These are phyloP conservation scores for Agelaius phoeniceus DNA, from an alignment of 2,113 vertebrate genomes.

Conservation along the genomic window DNA sequence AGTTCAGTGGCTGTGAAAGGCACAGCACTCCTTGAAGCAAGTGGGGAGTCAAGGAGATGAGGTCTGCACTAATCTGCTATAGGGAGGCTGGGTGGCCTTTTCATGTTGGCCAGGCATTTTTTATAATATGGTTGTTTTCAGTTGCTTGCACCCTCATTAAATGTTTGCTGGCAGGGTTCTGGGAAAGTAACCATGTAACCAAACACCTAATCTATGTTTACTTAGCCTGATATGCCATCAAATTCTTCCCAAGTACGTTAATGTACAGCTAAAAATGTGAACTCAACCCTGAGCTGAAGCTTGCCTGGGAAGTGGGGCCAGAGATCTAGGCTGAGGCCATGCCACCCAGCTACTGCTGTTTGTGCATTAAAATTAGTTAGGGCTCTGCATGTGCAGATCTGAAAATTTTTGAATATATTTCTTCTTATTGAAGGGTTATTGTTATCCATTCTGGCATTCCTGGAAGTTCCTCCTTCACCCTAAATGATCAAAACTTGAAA, in stretches of 20 bases:
- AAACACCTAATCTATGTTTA: conserved; percentile 20
- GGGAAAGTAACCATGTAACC: conserved; percentile 21
- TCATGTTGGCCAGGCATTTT: not conserved
- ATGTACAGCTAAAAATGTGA: not conserved
- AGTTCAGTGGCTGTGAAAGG: not conserved
- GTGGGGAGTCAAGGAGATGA: not conserved
- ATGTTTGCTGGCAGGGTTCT: not conserved
- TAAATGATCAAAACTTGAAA: not conserved
- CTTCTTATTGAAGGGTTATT: not conserved
- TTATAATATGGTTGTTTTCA: not conserved
- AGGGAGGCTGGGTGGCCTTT: not conserved
- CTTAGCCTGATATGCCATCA: not conserved
- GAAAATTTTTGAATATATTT: not conserved
- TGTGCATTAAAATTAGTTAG: not conserved
- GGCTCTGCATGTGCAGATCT: not conserved
- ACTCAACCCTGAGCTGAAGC: not conserved
- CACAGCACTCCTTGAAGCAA: not conserved
- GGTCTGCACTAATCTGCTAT: not conserved
- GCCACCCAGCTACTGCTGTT: not conserved
- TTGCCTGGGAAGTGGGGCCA: not conserved
- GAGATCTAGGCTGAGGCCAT: not conserved
- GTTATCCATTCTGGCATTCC: not conserved
- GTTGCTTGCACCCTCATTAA: not conserved
- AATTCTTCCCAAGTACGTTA: not conserved
- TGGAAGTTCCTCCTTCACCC: not conserved